Evolutionary conservation across 2,888 invertebrate genomes (phyloP).

Genomic region (Craniophora ligustri): DNA sequence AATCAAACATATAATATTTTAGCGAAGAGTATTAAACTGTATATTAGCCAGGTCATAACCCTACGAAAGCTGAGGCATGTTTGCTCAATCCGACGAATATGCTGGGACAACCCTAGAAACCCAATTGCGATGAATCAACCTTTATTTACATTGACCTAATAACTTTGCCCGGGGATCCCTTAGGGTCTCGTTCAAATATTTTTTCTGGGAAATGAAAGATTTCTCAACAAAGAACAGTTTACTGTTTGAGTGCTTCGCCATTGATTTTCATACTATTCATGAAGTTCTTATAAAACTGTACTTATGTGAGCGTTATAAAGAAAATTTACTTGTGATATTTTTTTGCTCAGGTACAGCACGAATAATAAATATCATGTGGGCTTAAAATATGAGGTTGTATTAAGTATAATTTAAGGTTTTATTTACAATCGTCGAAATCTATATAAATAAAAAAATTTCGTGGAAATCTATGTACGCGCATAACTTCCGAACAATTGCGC

Average conservation of each 20-base stretch:
- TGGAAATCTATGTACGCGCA: no score
- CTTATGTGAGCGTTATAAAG: not conserved
- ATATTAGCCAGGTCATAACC: slow-evolving; percentile 15
- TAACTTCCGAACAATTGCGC: no score
- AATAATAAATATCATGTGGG: no score
- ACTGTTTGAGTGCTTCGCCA: slow-evolving; percentile 25
- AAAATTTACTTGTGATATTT: no score
- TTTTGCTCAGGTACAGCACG: no score
- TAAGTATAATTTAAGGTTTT: no score
- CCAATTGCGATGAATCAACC: slow-evolving; percentile 65
- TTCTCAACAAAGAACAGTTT: slow-evolving; percentile 44
- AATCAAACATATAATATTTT: slow-evolving; percentile 16
- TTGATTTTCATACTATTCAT: slow-evolving; percentile 11
- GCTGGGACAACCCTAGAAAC: slow-evolving; percentile 60
- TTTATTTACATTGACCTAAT: slow-evolving; percentile 76
- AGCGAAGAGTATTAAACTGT: slow-evolving; percentile 4
- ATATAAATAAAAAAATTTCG: no score
- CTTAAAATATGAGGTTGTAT: no score
- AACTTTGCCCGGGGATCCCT: slow-evolving; percentile 61
- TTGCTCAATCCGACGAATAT: slow-evolving; percentile 59
- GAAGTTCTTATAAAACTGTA: slow-evolving; percentile 1
- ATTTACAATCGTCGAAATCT: no score
- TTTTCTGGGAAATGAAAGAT: slow-evolving; percentile 58
- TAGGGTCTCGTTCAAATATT: slow-evolving; percentile 65
- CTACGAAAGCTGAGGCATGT: slow-evolving; percentile 40